Percentiles rank a stretch among this genome's conserved stretches.
Evolutionary conservation across 2,888 invertebrate species (phyloP).

Genomic region (Phortica okadai): DNA sequence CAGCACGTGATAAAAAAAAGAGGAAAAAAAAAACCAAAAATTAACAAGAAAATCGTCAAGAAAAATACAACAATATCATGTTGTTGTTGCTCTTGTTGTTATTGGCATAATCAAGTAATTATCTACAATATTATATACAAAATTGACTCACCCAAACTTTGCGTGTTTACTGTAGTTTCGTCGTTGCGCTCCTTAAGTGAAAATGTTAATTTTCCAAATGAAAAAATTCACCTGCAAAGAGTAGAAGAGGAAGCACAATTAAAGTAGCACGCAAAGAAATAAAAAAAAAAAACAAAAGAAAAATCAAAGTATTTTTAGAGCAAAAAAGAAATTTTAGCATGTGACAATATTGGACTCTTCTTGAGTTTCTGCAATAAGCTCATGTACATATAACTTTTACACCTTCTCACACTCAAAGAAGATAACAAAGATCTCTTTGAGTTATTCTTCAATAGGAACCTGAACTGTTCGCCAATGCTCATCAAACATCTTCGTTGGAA

Average conservation of each 20-base stretch:
- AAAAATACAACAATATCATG: not conserved
- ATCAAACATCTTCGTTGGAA: too few relatives aligned
- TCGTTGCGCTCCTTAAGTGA: too few relatives aligned
- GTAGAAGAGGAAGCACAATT: slow-evolving; percentile 1
- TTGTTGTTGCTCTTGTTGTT: too few relatives aligned
- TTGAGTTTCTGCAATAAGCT: too few relatives aligned
- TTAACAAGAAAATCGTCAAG: not conserved
- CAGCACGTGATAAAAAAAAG: slow-evolving; percentile 27
- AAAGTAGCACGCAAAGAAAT: not conserved
- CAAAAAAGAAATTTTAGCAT: too few relatives aligned
- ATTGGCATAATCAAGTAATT: too few relatives aligned
- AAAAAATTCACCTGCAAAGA: slow-evolving; percentile 44
- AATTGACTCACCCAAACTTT: slow-evolving; percentile 1
- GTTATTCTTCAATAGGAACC: too few relatives aligned
- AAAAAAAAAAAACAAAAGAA: not conserved
- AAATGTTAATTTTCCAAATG: not conserved
- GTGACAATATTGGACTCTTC: too few relatives aligned
- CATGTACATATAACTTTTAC: too few relatives aligned
- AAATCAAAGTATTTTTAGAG: not conserved
- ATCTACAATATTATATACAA: not conserved
- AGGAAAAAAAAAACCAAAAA: slow-evolving; percentile 32
- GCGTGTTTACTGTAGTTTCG: not conserved
- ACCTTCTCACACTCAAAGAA: too few relatives aligned
- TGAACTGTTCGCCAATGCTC: too few relatives aligned
- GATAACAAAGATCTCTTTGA: too few relatives aligned